Evolutionary conservation across 2,797 vertebrate species (phyloP).

Genomic region (Sebastes vulpes): DNA sequence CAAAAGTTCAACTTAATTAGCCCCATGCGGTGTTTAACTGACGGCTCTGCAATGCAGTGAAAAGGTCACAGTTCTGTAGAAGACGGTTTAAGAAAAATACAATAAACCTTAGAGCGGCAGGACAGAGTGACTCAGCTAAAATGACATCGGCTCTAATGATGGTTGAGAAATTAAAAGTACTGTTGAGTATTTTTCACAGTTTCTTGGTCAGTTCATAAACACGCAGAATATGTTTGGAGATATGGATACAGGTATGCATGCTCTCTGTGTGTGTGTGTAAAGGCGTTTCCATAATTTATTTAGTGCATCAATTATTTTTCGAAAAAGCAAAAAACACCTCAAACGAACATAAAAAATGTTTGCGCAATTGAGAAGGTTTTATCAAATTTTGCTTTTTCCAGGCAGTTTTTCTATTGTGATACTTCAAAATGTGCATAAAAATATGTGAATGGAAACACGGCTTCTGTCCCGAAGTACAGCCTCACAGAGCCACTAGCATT

Average conservation of each 20-base stretch:
- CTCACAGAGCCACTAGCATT: neutral
- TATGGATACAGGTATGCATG: neutral
- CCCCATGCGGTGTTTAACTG: conserved; percentile 1
- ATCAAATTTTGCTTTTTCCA: too few relatives aligned
- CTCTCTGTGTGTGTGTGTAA: neutral
- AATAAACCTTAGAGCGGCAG: conserved; percentile 28
- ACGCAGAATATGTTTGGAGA: neutral
- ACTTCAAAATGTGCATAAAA: too few relatives aligned
- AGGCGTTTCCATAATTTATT: neutral
- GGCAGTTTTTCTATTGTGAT: too few relatives aligned
- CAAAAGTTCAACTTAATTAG: conserved; percentile 4
- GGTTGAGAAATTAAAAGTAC: neutral
- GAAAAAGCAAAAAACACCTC: too few relatives aligned
- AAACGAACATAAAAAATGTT: too few relatives aligned
- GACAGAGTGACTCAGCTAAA: conserved; percentile 66
- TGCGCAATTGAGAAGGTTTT: too few relatives aligned
- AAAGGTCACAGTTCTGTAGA: conserved; percentile 24
- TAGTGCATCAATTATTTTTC: neutral
- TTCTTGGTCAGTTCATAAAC: conserved; percentile 10
- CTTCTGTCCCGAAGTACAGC: too few relatives aligned
- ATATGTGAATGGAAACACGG: too few relatives aligned
- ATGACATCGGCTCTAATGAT: conserved; percentile 14
- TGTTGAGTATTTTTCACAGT: conserved; percentile 2
- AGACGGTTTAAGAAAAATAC: conserved; percentile 35
- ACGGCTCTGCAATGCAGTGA: conserved; percentile 47